A percentile compares a stretch with the other conserved stretches of the same genome.
phyloP scores from a whole-genome alignment of 2,888 invertebrate genomes.

The Drosophila nr. perissopoda region DNA sequence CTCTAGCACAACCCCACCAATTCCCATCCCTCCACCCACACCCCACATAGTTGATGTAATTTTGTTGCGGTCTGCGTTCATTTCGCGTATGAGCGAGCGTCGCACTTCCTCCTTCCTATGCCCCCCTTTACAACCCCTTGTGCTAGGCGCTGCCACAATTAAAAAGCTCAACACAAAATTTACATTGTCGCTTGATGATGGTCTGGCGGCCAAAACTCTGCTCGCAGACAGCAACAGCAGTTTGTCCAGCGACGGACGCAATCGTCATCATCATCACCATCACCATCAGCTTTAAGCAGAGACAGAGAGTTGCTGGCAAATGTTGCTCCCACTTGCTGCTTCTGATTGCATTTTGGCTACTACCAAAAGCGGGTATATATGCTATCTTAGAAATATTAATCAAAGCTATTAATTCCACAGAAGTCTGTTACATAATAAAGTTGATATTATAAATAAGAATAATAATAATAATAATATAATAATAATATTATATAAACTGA shows the following conservation, averaged over 20 bases:
- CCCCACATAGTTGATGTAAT: conserved; percentile 39
- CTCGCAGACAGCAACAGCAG: conserved; percentile 18
- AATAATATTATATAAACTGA: no score
- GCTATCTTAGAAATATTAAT: not conserved
- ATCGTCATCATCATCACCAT: conserved; percentile 49
- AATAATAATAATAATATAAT: no score
- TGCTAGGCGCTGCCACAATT: conserved; percentile 53
- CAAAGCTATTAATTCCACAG: not conserved
- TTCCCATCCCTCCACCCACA: not conserved
- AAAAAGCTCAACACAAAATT: conserved; percentile 81
- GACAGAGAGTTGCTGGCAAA: conserved; percentile 16
- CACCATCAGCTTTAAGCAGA: conserved; percentile 21
- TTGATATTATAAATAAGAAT: not conserved
- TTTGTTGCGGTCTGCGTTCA: conserved; percentile 73
- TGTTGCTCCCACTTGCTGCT: conserved; percentile 1
- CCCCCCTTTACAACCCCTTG: not conserved
- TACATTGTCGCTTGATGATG: conserved; percentile 76
- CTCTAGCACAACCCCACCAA: not conserved
- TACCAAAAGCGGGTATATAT: conserved; percentile 6
- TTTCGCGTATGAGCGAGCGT: conserved; percentile 74
- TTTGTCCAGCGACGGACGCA: conserved; percentile 36
- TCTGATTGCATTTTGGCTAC: conserved; percentile 1
- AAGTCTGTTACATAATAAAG: not conserved
- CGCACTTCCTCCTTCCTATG: conserved; percentile 11
- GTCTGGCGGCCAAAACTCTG: conserved; percentile 48